These are phyloP conservation scores for Spisula subtruncata DNA, from an alignment of 2,888 invertebrate species.

Conservation along the genomic window DNA sequence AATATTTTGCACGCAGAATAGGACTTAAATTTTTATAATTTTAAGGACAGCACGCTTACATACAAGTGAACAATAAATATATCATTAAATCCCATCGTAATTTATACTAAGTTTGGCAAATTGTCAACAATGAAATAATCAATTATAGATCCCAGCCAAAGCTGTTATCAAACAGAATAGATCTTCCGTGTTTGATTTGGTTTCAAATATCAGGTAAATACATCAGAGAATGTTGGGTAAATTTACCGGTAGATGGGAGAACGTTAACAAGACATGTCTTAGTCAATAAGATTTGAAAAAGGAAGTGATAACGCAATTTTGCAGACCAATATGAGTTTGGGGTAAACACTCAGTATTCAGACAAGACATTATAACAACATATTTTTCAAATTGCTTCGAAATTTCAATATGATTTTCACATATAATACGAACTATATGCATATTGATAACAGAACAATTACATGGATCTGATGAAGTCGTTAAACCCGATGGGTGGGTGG, in stretches of 20 bases:
- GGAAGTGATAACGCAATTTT: background rate
- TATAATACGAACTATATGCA: too few relatives aligned
- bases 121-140: conserved; percentile 21
- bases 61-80: background rate
- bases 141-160: conserved; percentile 33
- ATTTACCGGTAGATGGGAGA: background rate
- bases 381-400: too few relatives aligned
- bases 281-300: background rate
- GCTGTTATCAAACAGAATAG: background rate
- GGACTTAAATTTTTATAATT: background rate
- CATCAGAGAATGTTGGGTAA: background rate
- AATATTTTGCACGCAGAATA: background rate
- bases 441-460: too few relatives aligned
- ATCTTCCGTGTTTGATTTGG: conserved; percentile 18
- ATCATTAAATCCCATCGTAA: background rate
- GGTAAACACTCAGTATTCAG: background rate
- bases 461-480: too few relatives aligned
- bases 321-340: background rate
- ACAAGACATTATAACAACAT: too few relatives aligned
- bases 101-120: background rate
- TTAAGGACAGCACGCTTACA: background rate
- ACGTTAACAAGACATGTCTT: too few relatives aligned
- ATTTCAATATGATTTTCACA: too few relatives aligned
- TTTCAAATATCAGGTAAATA: background rate
- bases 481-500: too few relatives aligned